Evolutionary conservation across 2,113 vertebrate genomes (phyloP).

Genomic region (Leucoraja erinaceus): DNA sequence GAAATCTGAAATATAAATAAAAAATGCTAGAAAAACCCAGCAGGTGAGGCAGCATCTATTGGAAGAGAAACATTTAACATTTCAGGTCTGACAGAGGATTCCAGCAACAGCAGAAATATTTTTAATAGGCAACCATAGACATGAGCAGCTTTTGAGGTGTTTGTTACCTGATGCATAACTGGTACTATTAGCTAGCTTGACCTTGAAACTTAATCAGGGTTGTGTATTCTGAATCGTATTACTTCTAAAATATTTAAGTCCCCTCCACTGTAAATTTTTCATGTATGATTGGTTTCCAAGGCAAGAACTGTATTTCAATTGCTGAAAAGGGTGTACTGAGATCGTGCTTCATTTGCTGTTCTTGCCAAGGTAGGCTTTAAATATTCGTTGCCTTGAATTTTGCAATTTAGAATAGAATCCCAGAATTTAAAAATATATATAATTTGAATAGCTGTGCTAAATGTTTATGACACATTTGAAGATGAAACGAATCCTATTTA

Average conservation of each 20-base stretch:
- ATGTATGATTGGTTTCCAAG: conserved; percentile 44
- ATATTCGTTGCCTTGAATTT: background rate
- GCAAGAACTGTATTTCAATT: conserved; percentile 32
- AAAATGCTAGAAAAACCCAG: too few species aligned
- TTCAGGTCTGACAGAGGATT: too few species aligned
- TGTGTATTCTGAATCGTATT: background rate
- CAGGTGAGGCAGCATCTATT: too few species aligned
- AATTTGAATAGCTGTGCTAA: background rate
- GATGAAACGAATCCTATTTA: background rate
- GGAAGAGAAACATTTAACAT: too few species aligned
- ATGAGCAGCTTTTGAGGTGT: background rate
- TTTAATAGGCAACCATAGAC: background rate
- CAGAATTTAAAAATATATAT: background rate
- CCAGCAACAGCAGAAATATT: background rate
- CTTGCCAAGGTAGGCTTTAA: conserved; percentile 6
- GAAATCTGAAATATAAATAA: too few species aligned
- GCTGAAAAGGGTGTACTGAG: background rate
- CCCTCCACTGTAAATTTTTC: conserved; percentile 48
- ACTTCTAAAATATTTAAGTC: conserved; percentile 52
- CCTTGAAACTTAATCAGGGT: conserved; percentile 11
- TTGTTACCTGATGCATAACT: background rate
- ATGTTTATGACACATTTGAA: background rate
- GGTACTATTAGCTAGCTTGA: conserved; percentile 2
- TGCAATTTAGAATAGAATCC: background rate
- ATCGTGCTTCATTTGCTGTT: background rate